A percentile compares a stretch with the other conserved stretches of the same genome.
phyloP scores from a whole-genome alignment of 2,113 vertebrate species.

The Periophthalmus modestus region DNA sequence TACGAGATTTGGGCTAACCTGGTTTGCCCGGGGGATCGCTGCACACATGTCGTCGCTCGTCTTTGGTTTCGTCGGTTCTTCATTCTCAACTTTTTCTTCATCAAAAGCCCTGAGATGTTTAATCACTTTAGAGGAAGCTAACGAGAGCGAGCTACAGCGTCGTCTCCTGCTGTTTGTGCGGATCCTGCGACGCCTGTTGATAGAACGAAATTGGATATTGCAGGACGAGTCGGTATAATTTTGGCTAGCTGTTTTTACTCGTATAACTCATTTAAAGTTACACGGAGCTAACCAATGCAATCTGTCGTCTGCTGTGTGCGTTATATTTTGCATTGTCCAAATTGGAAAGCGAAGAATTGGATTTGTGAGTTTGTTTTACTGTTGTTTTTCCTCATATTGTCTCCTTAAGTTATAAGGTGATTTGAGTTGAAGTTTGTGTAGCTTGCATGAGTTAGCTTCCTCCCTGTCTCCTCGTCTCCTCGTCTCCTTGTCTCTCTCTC shows the following conservation, averaged over 20 bases:
- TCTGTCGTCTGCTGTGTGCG: too few species aligned
- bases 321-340: too few species aligned
- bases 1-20: slow-evolving; percentile 69
- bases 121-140: background rate
- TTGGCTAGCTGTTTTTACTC: too few species aligned
- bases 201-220: background rate
- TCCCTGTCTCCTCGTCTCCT: too few species aligned
- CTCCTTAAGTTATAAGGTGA: too few species aligned
- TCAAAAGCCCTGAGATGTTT: background rate
- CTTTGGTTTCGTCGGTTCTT: background rate
- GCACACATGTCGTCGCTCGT: slow-evolving; percentile 21
- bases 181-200: background rate
- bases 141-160: background rate
- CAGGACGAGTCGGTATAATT: background rate
- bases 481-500: too few species aligned
- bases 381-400: too few species aligned
- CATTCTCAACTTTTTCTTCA: background rate
- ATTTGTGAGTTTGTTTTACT: too few species aligned
- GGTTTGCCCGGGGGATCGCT: slow-evolving; percentile 45
- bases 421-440: background rate
- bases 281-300: too few species aligned
- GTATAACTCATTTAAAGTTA: too few species aligned
- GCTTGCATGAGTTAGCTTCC: too few species aligned
- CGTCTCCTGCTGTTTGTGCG: background rate
- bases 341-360: too few species aligned